Conservation (phyloP, 92 coral and sea anemone species). For the Epizoanthus fatuus region DNA sequence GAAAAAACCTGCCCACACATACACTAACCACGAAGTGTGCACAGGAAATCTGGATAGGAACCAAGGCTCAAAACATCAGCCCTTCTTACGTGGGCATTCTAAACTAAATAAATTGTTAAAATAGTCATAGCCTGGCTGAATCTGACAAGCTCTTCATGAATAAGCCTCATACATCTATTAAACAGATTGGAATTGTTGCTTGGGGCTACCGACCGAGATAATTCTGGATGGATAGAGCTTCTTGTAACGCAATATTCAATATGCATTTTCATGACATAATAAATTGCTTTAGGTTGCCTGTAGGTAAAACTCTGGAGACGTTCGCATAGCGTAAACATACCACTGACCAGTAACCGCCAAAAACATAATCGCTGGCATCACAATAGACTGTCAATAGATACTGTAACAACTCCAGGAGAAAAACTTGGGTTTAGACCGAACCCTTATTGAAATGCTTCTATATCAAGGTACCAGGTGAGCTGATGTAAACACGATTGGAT, state of each 20-base stretch:
- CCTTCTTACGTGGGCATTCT: constrained; percentile 1
- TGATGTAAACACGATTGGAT: too few species aligned
- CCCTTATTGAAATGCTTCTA: too few species aligned
- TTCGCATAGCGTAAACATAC: too few species aligned
- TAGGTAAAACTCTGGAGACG: not conserved
- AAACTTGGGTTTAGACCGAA: too few species aligned
- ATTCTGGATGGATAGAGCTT: too few species aligned
- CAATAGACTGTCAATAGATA: too few species aligned
- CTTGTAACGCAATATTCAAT: not conserved
- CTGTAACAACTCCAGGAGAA: too few species aligned
- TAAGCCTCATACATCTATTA: not conserved
- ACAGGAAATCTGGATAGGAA: not conserved
- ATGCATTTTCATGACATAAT: not conserved
- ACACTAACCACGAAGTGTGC: not conserved
- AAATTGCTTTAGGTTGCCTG: constrained; percentile 8
- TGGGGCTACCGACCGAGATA: constrained; percentile 14
- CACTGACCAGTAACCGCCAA: too few species aligned
- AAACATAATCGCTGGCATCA: too few species aligned
- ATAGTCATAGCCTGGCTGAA: not conserved
- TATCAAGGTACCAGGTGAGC: too few species aligned
- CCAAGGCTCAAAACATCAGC: not conserved
- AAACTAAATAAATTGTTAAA: too few species aligned
- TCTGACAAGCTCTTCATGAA: constrained; percentile 3
- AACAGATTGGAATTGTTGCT: constrained; percentile 38
- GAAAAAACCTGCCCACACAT: constrained; percentile 23